Percentiles rank a stretch among this genome's conserved stretches.
phyloP scores from a whole-genome alignment of 2,797 vertebrate species.

The Diplodus puntazzo region DNA sequence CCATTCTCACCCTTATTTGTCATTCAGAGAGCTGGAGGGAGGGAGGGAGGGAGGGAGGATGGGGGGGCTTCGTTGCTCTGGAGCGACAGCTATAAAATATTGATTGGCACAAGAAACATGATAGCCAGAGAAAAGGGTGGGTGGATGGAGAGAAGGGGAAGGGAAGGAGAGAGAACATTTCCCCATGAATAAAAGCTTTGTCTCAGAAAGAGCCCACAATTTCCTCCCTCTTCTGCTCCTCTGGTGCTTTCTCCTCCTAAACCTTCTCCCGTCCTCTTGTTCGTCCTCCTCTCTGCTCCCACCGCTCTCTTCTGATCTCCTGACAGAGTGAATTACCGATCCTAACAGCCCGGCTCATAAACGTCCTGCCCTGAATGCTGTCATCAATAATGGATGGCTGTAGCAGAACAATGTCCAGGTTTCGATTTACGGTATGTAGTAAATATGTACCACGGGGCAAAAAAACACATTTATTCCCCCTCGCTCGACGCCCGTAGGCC shows the following conservation, averaged over 20 bases:
- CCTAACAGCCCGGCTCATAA: conserved; percentile 77
- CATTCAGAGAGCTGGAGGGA: conserved; percentile 64
- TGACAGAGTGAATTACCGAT: conserved; percentile 76
- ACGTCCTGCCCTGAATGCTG: conserved; percentile 71
- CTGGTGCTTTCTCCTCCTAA: conserved; percentile 7
- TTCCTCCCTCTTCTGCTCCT: conserved; percentile 9
- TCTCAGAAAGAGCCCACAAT: conserved; percentile 29
- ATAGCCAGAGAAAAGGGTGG: conserved; percentile 66
- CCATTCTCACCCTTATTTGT: conserved; percentile 76
- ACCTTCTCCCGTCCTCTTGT: conserved; percentile 16
- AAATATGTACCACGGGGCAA: conserved; percentile 61
- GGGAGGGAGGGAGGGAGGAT: background rate
- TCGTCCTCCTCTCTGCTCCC: conserved; percentile 32
- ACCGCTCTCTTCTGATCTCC: conserved; percentile 43
- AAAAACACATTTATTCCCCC: conserved; percentile 53
- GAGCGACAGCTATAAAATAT: conserved; percentile 79
- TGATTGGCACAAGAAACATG: conserved; percentile 80
- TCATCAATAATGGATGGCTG: conserved; percentile 76
- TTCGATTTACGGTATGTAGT: conserved; percentile 68
- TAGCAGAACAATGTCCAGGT: conserved; percentile 69
- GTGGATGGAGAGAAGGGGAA: conserved; percentile 35
- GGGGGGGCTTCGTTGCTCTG: conserved; percentile 57
- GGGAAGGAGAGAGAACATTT: conserved; percentile 16
- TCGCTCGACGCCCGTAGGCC: conserved; percentile 7
- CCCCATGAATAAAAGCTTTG: conserved; percentile 55